phyloP scores from a whole-genome alignment of 2,113 vertebrate species.

The Stercorarius parasiticus region DNA sequence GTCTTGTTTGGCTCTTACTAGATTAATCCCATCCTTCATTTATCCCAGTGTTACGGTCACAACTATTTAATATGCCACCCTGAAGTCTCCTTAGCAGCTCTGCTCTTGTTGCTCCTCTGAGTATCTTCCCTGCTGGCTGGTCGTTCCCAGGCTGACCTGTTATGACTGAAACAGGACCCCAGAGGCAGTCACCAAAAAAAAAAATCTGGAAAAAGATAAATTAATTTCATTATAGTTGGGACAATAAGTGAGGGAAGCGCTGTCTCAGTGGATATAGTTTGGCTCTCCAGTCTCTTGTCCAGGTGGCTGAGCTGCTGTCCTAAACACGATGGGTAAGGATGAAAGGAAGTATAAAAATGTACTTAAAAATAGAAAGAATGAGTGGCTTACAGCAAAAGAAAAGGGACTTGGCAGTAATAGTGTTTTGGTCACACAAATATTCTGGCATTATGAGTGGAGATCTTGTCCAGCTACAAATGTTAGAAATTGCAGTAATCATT shows the following conservation, averaged over 20 bases:
- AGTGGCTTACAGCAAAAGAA: background rate
- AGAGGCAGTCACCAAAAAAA: background rate
- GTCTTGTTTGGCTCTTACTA: too few species aligned
- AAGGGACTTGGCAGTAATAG: background rate
- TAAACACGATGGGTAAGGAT: background rate
- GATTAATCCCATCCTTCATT: too few species aligned
- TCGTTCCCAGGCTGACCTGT: background rate
- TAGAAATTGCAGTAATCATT: background rate
- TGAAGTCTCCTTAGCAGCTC: accelerated
- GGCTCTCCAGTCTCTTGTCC: background rate
- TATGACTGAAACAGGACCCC: background rate
- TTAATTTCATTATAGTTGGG: background rate
- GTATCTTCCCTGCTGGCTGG: accelerated
- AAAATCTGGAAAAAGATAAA: background rate
- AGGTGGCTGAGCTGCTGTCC: background rate
- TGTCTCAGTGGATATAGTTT: background rate
- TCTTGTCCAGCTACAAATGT: background rate
- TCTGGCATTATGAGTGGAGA: background rate
- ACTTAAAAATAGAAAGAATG: background rate
- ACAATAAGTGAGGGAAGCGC: background rate
- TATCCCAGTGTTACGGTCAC: accelerated
- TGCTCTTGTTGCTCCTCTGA: too few species aligned
- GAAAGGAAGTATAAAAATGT: background rate
- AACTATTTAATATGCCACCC: accelerated
- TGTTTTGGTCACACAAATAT: background rate